Evolutionary conservation across 2,113 vertebrate genomes (phyloP).

Genomic region (Microtus ochrogaster): DNA sequence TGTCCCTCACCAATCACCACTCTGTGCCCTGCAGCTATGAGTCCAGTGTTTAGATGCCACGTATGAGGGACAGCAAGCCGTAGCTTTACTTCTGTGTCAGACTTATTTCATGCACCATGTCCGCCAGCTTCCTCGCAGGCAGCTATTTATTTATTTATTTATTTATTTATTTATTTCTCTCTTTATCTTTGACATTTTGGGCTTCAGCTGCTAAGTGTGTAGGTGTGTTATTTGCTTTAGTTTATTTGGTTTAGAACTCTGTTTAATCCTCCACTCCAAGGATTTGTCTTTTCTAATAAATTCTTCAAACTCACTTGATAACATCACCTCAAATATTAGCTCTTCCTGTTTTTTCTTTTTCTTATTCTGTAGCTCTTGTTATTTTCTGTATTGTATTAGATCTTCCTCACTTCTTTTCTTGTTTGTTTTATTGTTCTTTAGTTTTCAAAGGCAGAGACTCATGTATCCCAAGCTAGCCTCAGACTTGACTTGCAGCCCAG

Average conservation of each 20-base stretch:
- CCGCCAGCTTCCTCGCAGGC: neutral
- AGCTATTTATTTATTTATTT: neutral
- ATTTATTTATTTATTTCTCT: neutral
- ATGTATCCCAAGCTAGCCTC: neutral
- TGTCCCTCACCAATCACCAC: too few species aligned
- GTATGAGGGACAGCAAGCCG: neutral
- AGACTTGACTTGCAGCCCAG: neutral
- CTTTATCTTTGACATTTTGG: neutral
- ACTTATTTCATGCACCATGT: neutral
- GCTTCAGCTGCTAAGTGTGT: neutral
- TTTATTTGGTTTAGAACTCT: conserved; percentile 1
- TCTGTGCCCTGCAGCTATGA: neutral
- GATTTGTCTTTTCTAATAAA: neutral
- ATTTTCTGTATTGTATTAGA: neutral
- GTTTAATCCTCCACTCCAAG: neutral
- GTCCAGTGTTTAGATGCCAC: neutral
- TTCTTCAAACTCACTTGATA: neutral
- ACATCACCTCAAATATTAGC: neutral
- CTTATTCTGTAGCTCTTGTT: neutral
- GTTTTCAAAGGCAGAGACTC: neutral
- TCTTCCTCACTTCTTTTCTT: neutral
- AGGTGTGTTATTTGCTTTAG: neutral
- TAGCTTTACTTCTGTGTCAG: neutral
- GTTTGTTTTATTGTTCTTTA: neutral
- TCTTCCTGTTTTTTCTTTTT: neutral